Percentiles rank a stretch among this genome's conserved stretches.
Evolutionary conservation across 2,113 vertebrate genomes (phyloP).

Genomic region (Hiodon tergisus): DNA sequence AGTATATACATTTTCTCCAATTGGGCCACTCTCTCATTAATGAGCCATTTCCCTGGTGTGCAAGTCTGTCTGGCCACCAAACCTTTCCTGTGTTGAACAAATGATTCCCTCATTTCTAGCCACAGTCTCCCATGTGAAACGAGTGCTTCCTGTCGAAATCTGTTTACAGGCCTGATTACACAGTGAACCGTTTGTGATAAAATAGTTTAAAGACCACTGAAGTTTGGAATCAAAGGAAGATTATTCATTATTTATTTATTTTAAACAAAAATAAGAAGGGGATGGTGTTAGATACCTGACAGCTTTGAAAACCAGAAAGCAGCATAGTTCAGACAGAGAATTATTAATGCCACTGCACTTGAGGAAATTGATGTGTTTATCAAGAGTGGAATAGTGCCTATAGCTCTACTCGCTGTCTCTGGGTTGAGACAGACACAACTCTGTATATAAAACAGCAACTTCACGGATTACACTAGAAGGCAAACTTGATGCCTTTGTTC

Average conservation of each 20-base stretch:
- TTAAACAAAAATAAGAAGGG: not conserved
- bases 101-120: not conserved
- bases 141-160: not conserved
- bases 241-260: not conserved
- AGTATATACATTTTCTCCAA: no score
- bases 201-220: not conserved
- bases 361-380: not conserved
- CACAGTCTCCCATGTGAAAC: not conserved
- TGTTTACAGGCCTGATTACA: not conserved
- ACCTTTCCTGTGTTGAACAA: not conserved
- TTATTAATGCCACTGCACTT: not conserved
- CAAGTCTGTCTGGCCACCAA: not conserved
- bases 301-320: slow-evolving; percentile 4
- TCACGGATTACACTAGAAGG: slow-evolving; percentile 1
- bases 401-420: not conserved
- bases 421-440: not conserved
- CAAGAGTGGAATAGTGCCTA: not conserved
- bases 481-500: slow-evolving; percentile 8
- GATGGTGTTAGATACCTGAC: not conserved
- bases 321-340: not conserved
- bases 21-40: not conserved
- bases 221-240: not conserved
- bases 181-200: not conserved
- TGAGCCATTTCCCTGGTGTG: not conserved
- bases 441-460: not conserved